Base-by-base conservation (phyloP, 2,797 vertebrate genomes). In the Falco rusticolus region DNA sequence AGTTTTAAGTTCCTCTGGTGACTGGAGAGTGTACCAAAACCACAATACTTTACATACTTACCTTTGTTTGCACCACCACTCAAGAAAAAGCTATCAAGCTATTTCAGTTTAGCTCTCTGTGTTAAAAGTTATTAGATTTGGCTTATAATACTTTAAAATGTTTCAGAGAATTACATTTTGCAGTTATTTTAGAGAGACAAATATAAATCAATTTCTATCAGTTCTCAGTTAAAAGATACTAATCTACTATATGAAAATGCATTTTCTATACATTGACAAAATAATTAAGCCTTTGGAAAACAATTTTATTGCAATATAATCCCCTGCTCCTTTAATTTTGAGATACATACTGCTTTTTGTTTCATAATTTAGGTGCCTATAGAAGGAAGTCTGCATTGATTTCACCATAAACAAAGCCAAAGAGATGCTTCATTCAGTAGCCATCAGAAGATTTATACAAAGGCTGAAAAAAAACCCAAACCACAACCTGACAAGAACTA, bases 401-500 rank as follows among this genome's bases (percentile, higher is more conserved):
- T 88, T 93, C 51, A 89, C 48, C 76, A 79, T 33, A 89, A 93
- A 83, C 84, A 96, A 95, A 96, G 88, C 60, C 86, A 95, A 71
- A 34, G 59, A 87, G 65, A 48, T 59, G 61, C 29, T 85, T 84
- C 53, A 68, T 76, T 86, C 88, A 56, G 63, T 45, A 86, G 28
- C 66, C 65, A 74, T 47, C 28, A 51, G 76, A 78, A 86, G 65
- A 91, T 94, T 68, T 76, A 31, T 31, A 70, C 34, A 45, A 84
- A 91, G 34, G 77, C 70, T 89, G 72, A 15, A 71, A 78, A 72
- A 81, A 80, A 10, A 0, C 4, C 20, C 16, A 63, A 60, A 22
- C 45, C 48, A 45, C 70, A 68, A 66, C 20, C 48, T 83, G 56
- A 57, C 64, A 89, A 60, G 31, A 87, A 47, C 41, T 90, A 43